Base-by-base conservation (phyloP, 2,797 vertebrate species). In the Artibeus jamaicensis region DNA sequence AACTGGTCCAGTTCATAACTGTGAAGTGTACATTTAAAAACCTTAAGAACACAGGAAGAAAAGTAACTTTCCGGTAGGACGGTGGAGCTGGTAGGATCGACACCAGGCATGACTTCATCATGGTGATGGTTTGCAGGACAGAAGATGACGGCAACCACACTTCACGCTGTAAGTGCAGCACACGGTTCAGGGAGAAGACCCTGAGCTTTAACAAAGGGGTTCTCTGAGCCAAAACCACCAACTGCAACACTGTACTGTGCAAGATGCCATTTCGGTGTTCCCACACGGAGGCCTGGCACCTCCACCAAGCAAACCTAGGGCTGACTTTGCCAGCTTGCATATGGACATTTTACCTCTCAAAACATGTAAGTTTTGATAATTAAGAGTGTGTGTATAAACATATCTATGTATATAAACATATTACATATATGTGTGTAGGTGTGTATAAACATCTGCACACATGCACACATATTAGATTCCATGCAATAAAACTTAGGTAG, bases 281-380 rank as follows among this genome's bases (percentile, higher is more conserved):
- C 44, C 0, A 1, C 16, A 37, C 8, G 46, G 48, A 87, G 94
- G 62, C 53, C 16, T 19, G 65, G 48, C 34, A 34, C 1, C 4
- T 74, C 79, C 39, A 89, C 15, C 65, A 68, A 93, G 90, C 71
- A 86, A 84, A 79, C 18, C 24, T 42, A 29, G 44, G 37, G 70
- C 4, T 91, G 39, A 89, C n/a, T 78, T 42, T 26, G 10, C 79
- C 4, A 90, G 26, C 11, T 39, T 86, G 7, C 48, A 4, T 12
- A 37, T 9, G 9, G 12, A 22, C 15, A 74, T 91, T 86, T 53
- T 84, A 12, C 50, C 79, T 62, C 57, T 85, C 34, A 62, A 93
- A 74, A 89, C 32, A 8, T 8, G 14, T 44, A 57, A 42, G 81
- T 70, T 39, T 77, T 83, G 12, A 74, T 65, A 16, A 53, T 15